phyloP scores from a whole-genome alignment of 2,113 vertebrate species.

The Sturnus vulgaris region DNA sequence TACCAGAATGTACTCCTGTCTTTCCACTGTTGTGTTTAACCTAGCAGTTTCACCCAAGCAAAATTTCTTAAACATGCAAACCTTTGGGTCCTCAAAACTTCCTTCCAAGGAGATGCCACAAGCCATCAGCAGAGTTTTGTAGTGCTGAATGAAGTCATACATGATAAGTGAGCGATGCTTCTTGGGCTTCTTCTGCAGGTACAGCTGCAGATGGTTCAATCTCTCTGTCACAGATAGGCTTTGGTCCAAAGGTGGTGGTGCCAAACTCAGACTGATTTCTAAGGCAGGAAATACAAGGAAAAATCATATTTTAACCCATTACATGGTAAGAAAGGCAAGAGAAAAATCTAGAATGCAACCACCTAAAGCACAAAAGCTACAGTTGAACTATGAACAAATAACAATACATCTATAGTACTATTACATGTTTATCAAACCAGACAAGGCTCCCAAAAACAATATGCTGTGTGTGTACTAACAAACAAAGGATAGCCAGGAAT shows the following conservation, averaged over 20 bases:
- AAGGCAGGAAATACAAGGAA: neutral
- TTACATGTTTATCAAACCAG: neutral
- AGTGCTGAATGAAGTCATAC: constrained; percentile 87
- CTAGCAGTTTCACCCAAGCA: neutral
- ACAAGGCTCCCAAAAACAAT: neutral
- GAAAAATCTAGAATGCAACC: neutral
- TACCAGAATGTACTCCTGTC: neutral
- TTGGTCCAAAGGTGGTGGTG: constrained; percentile 86
- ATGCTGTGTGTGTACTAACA: neutral
- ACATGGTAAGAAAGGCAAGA: neutral
- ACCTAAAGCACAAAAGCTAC: neutral
- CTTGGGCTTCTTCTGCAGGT: constrained; percentile 65
- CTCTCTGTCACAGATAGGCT: constrained; percentile 81
- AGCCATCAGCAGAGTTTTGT: constrained; percentile 86
- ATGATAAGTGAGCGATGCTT: constrained; percentile 64
- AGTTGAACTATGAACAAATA: neutral
- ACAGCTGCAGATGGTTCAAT: constrained; percentile 74
- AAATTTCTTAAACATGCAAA: constrained; percentile 45
- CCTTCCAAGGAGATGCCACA: constrained; percentile 86
- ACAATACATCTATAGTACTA: neutral
- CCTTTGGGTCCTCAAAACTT: constrained; percentile 92
- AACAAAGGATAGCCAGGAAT: neutral
- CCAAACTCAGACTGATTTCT: constrained; percentile 89
- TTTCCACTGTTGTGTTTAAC: neutral
- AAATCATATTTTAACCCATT: neutral